Base-by-base conservation (phyloP, 2,888 invertebrate genomes). In the Perdita meconis region DNA sequence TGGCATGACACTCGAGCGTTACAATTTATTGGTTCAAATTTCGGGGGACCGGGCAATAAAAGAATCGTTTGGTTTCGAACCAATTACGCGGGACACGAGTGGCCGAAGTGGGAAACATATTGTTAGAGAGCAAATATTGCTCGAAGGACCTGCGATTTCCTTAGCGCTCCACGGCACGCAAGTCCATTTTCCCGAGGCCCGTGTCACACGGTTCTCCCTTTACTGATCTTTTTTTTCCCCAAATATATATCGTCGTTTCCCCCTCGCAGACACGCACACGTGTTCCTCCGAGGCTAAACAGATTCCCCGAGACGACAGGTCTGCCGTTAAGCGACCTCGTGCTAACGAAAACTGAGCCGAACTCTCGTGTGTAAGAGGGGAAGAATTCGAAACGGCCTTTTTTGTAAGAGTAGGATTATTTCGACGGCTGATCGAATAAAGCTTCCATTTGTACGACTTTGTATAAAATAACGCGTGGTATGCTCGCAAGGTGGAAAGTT, bases 261-360 rank as follows among this genome's bases (percentile, higher is more conserved):
- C 44, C 47, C 47, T 47, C 47, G 22, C 47, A 47, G 47, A 19
- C 47, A 19, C 19, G 47, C 47, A 47, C 47, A 47, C 19, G 47
- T 47, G 47, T 47, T 47, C 47, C 47, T 47, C 10, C 47, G 47
- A 47, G 47, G 22, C 47, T 47, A 47, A 47, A 47, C 47, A 47
- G 47, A 47, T 22, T 47, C 47, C 47, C 47, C 22, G 47, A 10
- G 10, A 47, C 19, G 47, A n/a, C 12, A 10, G 47, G 22, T 16
- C 47, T 47, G 10, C 19, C 10, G 47, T 30, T 6, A 6, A 30
- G 47, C 8, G 10, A 8, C 47, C 10, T 19, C 19, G 19, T 1
- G 47, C 47, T 47, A 47, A 47, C 16, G 47, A 47, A 47, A 47
- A 47, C 47, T 47, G 19, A 44, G 19, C 44, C 44, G 44, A 47